Conservation (phyloP, 1,140 invertebrate species). For the Macrobrachium rosenbergii region DNA sequence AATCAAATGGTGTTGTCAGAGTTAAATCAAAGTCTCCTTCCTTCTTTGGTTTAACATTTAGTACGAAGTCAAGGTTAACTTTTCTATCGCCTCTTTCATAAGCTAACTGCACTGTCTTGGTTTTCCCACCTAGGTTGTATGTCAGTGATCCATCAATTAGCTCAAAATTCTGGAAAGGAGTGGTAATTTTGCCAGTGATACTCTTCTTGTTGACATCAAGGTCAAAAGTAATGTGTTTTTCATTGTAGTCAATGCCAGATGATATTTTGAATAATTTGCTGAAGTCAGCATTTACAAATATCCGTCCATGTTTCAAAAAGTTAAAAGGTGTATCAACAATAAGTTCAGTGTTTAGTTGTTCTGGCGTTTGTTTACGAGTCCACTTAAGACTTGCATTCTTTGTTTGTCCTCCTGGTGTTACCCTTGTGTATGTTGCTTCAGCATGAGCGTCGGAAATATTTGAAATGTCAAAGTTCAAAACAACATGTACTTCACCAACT, state of each 20-base stretch:
- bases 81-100: conserved; percentile 50
- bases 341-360: conserved; percentile 42
- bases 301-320: conserved; percentile 30
- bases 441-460: conserved; percentile 49
- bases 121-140: conserved; percentile 43
- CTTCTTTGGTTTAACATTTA: conserved; percentile 29
- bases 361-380: conserved; percentile 18
- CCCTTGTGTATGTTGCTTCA: conserved; percentile 50
- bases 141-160: conserved; percentile 18
- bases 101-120: conserved; percentile 38
- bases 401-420: background rate
- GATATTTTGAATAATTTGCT: conserved; percentile 32
- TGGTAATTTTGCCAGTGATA: conserved; percentile 43
- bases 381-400: conserved; percentile 44
- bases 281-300: conserved; percentile 46
- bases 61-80: conserved; percentile 45
- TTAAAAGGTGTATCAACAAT: conserved; percentile 44
- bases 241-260: conserved; percentile 31
- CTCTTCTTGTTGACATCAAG: conserved; percentile 39
- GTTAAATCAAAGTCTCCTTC: conserved; percentile 37
- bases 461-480: conserved; percentile 42
- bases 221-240: conserved; percentile 28
- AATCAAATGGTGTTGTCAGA: conserved; percentile 56
- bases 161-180: conserved; percentile 58
- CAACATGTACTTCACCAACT: conserved; percentile 49